phyloP scores from a whole-genome alignment of 2,797 vertebrate species.

The Bufotes viridis region DNA sequence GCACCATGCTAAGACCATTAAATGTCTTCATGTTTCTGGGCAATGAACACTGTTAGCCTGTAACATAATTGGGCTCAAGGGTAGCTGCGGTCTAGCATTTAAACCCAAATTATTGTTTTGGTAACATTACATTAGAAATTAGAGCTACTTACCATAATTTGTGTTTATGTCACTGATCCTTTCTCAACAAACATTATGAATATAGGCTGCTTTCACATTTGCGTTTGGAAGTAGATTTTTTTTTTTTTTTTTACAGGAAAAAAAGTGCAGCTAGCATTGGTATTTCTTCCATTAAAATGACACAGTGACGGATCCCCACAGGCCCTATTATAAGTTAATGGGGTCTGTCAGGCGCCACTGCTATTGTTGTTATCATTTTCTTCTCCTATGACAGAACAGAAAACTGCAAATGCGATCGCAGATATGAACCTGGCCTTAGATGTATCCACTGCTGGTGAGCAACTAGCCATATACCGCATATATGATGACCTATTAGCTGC shows the following conservation, averaged over 20 bases:
- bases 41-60: neutral
- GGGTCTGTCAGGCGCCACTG: no score
- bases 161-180: neutral
- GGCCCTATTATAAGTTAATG: no score
- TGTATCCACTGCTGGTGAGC: neutral
- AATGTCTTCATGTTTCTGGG: conserved; percentile 14
- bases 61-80: neutral
- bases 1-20: neutral
- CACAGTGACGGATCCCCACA: no score
- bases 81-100: neutral
- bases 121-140: conserved; percentile 11
- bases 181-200: neutral
- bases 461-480: neutral
- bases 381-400: no score
- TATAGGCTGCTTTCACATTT: neutral
- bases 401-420: no score
- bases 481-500: no score
- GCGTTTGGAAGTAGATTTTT: no score
- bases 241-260: no score
- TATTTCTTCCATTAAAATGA: no score
- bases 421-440: no score
- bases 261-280: no score
- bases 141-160: neutral
- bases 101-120: conserved; percentile 12
- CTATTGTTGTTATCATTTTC: no score